Conservation (phyloP, 2,797 vertebrate genomes). For the Xenops minutus region DNA sequence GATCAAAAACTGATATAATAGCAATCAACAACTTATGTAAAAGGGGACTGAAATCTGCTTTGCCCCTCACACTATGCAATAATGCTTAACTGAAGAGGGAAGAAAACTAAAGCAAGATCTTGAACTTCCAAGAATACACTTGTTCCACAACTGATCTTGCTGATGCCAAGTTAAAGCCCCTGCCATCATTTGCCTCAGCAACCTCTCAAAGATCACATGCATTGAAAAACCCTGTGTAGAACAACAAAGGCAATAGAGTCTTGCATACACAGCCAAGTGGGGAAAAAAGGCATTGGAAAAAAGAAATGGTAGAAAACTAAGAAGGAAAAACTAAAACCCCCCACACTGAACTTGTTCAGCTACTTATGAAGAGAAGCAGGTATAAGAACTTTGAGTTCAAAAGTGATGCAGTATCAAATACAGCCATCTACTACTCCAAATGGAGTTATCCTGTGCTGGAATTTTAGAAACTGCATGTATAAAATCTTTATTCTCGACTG, state of each 20-base stretch:
- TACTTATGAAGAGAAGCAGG: neutral
- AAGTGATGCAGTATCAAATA: neutral
- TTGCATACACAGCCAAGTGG: fast-evolving
- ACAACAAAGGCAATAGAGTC: neutral
- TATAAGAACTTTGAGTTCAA: neutral
- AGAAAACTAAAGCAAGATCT: neutral
- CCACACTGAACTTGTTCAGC: neutral
- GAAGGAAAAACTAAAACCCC: fast-evolving
- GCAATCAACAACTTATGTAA: neutral
- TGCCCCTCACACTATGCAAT: fast-evolving
- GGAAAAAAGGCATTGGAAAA: neutral
- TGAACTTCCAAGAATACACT: neutral
- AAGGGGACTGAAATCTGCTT: neutral
- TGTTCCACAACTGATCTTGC: neutral
- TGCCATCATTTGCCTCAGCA: neutral
- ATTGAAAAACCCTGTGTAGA: neutral
- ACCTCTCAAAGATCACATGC: neutral
- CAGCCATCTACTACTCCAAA: neutral
- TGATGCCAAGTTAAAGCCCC: neutral
- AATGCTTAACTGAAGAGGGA: neutral
- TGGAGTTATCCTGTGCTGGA: neutral
- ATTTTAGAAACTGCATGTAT: constrained; percentile 5
- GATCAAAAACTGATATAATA: neutral
- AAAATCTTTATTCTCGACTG: neutral
- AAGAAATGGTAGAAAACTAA: neutral